These are phyloP conservation scores for Acyrthosiphon pisum DNA, from an alignment of 1,140 invertebrate species.

Conservation along the genomic window DNA sequence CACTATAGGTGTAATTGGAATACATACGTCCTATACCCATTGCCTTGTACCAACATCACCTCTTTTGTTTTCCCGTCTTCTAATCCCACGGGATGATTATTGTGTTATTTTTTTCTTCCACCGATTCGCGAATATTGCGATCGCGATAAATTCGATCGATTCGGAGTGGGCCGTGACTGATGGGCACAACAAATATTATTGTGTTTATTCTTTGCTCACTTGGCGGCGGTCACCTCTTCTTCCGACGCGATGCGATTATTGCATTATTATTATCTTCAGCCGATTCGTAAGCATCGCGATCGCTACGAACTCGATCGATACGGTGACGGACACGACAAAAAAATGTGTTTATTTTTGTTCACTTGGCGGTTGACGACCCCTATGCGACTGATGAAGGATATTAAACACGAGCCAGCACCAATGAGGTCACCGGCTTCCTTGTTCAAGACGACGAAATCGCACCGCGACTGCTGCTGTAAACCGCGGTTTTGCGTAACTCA, in stretches of 20 bases:
- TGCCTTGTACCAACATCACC: background rate
- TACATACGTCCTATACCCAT: no score
- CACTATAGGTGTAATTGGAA: no score
- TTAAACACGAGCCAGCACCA: background rate
- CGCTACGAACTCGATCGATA: background rate
- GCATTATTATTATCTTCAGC: no score
- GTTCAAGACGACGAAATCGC: background rate
- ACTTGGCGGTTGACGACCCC: background rate
- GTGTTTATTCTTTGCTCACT: no score
- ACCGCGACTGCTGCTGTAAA: background rate
- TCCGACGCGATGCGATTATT: no score
- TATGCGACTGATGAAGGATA: background rate
- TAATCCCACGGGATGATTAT: background rate
- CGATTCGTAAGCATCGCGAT: background rate
- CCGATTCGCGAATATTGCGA: background rate
- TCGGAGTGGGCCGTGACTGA: no score
- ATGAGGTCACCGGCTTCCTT: background rate
- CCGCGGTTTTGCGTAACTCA: background rate
- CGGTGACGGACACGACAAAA: no score
- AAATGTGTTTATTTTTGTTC: background rate
- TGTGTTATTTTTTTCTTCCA: background rate
- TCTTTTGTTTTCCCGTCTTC: background rate
- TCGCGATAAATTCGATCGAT: background rate
- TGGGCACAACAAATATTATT: no score
- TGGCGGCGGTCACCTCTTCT: no score